Base-by-base conservation (phyloP, 2,113 vertebrate species). In the Chascanopsetta lugubris region DNA sequence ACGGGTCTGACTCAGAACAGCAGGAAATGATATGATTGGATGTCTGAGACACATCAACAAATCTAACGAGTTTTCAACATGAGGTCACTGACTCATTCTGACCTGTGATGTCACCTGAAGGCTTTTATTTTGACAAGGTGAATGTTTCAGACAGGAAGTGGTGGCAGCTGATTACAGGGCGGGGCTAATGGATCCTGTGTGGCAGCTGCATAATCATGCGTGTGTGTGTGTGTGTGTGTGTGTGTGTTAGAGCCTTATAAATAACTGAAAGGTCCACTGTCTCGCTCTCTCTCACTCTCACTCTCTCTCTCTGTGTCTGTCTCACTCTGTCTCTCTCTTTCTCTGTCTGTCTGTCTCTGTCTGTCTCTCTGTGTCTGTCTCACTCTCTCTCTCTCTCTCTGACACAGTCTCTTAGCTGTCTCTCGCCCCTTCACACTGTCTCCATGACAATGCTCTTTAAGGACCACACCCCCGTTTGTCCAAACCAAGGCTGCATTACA, bases 361-460 rank as follows among this genome's bases (percentile, higher is more conserved):
- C 53, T 69, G 59, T 63, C 58, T 56, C 63, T 22, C 13, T 29
- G 58, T 59, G 15, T 2, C 58, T 55, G 55, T 6, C 24, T 26
- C 64, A 27, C 38, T 42, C 58, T 6, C 47, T 49, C 53, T 74
- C 60, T 61, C 62, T 30, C 58, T 30, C 64, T 73, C 59, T 61
- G 12, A 46, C 20, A 21, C 40, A 20, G 27, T 29, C 27, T 29
- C 27, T 26, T 55, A 0, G 10, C 61, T 29, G 51, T 36, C 59
- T 50, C 48, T 73, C 63, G 9, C 59, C 53, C 70, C 32, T 40
- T 18, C 72, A 56, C 56, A 29, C 43, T 3, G 50, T 80, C 62
- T 65, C 72, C 76, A 80, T 77, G 61, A 55, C 2, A 46, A 77
- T 43, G 48, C 56, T 46, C 61, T 79, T 82, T 73, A 72, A 79